A percentile compares a stretch with the other conserved stretches of the same genome.
phyloP scores from a whole-genome alignment of 1,140 invertebrate species.

The Teleogryllus occipitalis region DNA sequence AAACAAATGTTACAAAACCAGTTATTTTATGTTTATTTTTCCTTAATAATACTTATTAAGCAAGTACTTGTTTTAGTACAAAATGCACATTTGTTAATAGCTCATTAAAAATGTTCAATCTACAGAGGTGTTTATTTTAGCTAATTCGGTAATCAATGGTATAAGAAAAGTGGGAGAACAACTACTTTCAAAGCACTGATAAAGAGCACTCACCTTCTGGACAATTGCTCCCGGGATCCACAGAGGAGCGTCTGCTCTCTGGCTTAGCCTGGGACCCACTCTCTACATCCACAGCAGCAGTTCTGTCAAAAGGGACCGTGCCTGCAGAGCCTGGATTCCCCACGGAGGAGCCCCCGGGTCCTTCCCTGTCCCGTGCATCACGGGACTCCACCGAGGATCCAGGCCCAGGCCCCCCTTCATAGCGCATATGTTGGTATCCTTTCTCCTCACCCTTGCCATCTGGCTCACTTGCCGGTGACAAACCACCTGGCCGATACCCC shows the following conservation, averaged over 20 bases:
- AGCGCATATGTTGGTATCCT: slow-evolving; percentile 27
- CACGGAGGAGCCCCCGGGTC: slow-evolving; percentile 30
- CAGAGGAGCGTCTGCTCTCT: slow-evolving; percentile 27
- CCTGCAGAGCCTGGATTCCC: slow-evolving; percentile 24
- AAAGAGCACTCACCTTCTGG: slow-evolving; percentile 36
- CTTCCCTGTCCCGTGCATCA: slow-evolving; percentile 25
- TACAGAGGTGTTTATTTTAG: too few species aligned
- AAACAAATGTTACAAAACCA: too few species aligned
- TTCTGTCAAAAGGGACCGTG: slow-evolving; percentile 32
- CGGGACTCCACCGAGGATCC: slow-evolving; percentile 24
- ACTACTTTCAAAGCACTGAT: too few species aligned
- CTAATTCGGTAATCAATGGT: too few species aligned
- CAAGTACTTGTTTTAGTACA: too few species aligned
- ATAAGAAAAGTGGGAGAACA: too few species aligned
- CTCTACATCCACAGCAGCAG: slow-evolving; percentile 32
- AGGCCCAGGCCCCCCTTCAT: slow-evolving; percentile 30
- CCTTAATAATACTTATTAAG: too few species aligned
- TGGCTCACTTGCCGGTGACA: slow-evolving; percentile 7
- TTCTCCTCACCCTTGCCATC: slow-evolving; percentile 16
- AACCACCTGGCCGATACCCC: slow-evolving; percentile 13
- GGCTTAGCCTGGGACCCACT: slow-evolving; percentile 9
- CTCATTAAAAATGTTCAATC: too few species aligned
- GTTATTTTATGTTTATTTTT: too few species aligned
- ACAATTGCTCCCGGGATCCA: slow-evolving; percentile 34
- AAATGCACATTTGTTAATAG: too few species aligned